These are phyloP conservation scores for Virgularia gustaviana DNA, from an alignment of 92 coral and sea anemone genomes.

Conservation along the genomic window DNA sequence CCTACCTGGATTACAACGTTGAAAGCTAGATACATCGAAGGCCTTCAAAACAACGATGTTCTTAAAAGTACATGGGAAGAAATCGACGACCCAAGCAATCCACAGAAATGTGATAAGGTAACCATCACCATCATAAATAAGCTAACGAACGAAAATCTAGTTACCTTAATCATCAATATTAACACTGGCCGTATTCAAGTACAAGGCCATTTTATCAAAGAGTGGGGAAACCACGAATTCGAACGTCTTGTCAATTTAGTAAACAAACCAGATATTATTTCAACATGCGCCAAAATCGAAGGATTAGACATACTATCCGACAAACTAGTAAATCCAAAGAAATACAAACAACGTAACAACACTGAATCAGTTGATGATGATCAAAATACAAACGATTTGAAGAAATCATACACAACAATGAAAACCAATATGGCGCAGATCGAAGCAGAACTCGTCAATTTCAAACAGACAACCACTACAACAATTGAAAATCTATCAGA, in stretches of 20 bases:
- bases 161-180: not conserved
- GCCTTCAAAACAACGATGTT: not conserved
- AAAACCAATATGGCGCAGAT: not conserved
- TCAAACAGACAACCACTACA: not conserved
- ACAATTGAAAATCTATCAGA: not conserved
- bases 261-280: not conserved
- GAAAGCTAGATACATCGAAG: not conserved
- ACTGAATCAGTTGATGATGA: not conserved
- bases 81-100: not conserved
- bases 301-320: not conserved
- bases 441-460: not conserved
- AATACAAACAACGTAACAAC: not conserved
- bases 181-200: not conserved
- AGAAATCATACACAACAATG: not conserved
- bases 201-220: conserved; percentile 1
- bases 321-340: not conserved
- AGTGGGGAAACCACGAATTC: conserved; percentile 2
- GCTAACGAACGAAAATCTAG: not conserved
- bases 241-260: not conserved
- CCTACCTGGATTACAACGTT: not conserved
- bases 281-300: not conserved
- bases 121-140: not conserved
- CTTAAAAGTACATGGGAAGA: not conserved
- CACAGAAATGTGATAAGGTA: not conserved
- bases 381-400: not conserved